Base-by-base conservation (phyloP, 2,888 invertebrate species). In the Myopa testacea region DNA sequence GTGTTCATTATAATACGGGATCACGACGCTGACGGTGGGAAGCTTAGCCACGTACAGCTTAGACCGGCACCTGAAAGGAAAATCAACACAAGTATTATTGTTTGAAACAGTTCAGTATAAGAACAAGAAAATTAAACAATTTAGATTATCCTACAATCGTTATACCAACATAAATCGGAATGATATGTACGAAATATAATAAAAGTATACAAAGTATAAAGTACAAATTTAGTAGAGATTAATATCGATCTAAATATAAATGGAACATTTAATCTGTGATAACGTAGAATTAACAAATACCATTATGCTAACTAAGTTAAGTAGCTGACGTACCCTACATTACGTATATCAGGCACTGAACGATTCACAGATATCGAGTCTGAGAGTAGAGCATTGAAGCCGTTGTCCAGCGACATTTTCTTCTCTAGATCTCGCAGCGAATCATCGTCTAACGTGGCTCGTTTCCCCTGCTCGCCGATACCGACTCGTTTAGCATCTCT, bases 1-100 rank as follows among this genome's bases (percentile, higher is more conserved):
- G 87, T 98, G 97, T 87, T 98, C 98, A 85, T 98, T 97, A 88
- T 96, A 97, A 86, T 97, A 98, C 4, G 98, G 97, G 34, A 98
- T 94, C 73, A 98, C 93, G 12, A 98, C 94, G 87, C 96, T 96
- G 4, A 95, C 95, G 0, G 93, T 92, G 0, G 96, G 96, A 89
- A 89, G 80, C 69, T 87, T 84, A 4, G 81, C 80, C 4, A 86
- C 79, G 78, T 89, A 89, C 58, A 81, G 80, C 76, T 88, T 88
- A 4, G 77, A 80, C 55, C 79, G 85, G 45, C 89, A 89, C 4
- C 88, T 88, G 58, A 10, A 76, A 71, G 37, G 38, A 40, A 19
- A 74, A 77, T 38, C 5, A 14, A 50, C 50, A 50, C 8, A 50
- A 8, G 1, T 14, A 10, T 50, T 8, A 50, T 50, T 50, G 10